These are phyloP conservation scores for Cryptus viduatorius DNA, from an alignment of 2,888 invertebrate species.

Conservation along the genomic window DNA sequence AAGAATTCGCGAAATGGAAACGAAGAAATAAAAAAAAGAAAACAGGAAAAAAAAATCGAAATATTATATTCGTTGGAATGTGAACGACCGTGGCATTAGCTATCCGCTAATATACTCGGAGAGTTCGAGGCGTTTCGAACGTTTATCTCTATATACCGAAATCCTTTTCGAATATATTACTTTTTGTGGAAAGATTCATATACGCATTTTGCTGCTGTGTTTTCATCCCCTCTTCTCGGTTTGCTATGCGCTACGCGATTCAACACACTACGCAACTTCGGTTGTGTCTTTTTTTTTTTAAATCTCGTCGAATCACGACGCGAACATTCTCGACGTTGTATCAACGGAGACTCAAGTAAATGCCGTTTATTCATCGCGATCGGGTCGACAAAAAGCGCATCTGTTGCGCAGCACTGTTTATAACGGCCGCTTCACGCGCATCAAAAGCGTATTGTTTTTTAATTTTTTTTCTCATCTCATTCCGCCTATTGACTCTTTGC, in stretches of 20 bases:
- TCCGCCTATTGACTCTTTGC: not conserved
- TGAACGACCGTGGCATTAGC: slow-evolving; percentile 56
- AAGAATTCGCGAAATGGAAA: slow-evolving; percentile 8
- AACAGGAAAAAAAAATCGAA: not conserved
- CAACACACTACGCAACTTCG: not conserved
- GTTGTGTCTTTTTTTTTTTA: slow-evolving; percentile 1
- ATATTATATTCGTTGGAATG: slow-evolving; percentile 53
- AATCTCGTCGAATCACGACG: not conserved
- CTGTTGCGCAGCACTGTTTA: not conserved
- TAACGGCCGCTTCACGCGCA: not conserved
- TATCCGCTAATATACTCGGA: slow-evolving; percentile 9
- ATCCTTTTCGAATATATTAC: slow-evolving; percentile 56
- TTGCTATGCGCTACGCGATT: not conserved
- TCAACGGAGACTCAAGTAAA: not conserved
- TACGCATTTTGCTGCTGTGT: not conserved
- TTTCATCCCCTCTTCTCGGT: not conserved
- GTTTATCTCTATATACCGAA: slow-evolving; percentile 52
- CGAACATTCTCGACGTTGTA: slow-evolving; percentile 29
- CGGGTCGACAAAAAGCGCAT: not conserved
- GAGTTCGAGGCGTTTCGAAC: slow-evolving; percentile 11
- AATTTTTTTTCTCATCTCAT: slow-evolving; percentile 21
- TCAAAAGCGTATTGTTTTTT: slow-evolving; percentile 19
- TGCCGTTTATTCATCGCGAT: too few relatives aligned
- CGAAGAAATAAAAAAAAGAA: slow-evolving; percentile 11
- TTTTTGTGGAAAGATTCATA: slow-evolving; percentile 1